A percentile compares a stretch with the other conserved stretches of the same genome.
These are phyloP conservation scores for Caenorhabditis imperialis DNA, from an alignment of 2,888 invertebrate species.

Conservation along the genomic window DNA sequence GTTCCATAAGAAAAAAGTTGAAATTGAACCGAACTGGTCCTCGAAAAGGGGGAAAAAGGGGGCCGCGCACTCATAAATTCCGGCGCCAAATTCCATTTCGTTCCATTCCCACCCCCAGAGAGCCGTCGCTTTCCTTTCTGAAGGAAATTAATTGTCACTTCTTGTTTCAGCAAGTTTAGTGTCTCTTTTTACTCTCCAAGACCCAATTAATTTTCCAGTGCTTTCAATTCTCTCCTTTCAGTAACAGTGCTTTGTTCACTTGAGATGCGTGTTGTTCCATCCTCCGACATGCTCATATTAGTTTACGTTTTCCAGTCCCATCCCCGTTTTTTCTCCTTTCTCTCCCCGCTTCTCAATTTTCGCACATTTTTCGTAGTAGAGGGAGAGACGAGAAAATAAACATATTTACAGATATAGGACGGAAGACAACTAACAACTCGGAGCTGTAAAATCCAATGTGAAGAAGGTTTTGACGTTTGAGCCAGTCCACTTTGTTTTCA, in stretches of 20 bases:
- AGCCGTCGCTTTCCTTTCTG: neutral
- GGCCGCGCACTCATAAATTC: slow-evolving; percentile 38
- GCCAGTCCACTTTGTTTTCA: no score
- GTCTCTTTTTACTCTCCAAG: no score
- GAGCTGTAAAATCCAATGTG: no score
- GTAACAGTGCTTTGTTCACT: no score
- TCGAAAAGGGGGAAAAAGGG: slow-evolving; percentile 19
- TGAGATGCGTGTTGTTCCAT: no score
- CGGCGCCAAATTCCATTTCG: slow-evolving; percentile 7
- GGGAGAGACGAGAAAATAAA: slow-evolving; percentile 21
- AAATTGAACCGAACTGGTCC: slow-evolving; percentile 37
- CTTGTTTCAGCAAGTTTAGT: no score
- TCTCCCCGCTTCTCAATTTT: slow-evolving; percentile 41
- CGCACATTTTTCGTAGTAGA: slow-evolving; percentile 18
- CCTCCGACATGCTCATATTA: slow-evolving; percentile 43
- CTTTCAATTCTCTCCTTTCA: no score
- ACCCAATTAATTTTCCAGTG: no score
- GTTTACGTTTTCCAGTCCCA: slow-evolving; percentile 40
- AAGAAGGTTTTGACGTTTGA: no score
- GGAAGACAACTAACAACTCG: neutral
- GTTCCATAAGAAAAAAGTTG: slow-evolving; percentile 21
- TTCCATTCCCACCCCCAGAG: neutral
- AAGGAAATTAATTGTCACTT: no score
- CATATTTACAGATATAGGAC: slow-evolving; percentile 45
- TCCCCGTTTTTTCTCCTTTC: slow-evolving; percentile 1